Evolutionary conservation across 2,113 vertebrate genomes (phyloP).

Genomic region (Alexandromys fortis): DNA sequence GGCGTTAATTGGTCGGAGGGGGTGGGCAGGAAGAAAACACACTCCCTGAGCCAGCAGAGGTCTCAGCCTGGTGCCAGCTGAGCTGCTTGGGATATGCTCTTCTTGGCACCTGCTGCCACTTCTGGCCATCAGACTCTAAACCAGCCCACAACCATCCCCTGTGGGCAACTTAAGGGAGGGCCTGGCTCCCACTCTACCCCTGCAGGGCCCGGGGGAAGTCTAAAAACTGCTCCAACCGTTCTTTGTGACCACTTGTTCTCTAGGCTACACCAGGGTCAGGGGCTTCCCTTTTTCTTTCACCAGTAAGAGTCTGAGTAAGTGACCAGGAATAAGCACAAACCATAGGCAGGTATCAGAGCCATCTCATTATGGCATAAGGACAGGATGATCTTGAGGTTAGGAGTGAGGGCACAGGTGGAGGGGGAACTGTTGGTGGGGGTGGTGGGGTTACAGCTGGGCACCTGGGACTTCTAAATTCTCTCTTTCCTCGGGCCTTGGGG

Average conservation of each 20-base stretch:
- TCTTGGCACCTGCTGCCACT: constrained; percentile 5
- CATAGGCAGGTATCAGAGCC: not conserved
- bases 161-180: not conserved
- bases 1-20: not conserved
- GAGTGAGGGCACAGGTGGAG: not conserved
- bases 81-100: not conserved
- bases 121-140: constrained; percentile 31
- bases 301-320: rapidly evolving
- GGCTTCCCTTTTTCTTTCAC: not conserved
- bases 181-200: not conserved
- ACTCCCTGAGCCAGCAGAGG: not conserved
- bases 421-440: not conserved
- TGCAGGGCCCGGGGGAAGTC: not conserved
- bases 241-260: not conserved
- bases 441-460: not conserved
- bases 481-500: not conserved
- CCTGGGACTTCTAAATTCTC: not conserved
- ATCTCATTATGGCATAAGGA: not conserved
- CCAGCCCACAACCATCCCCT: not conserved
- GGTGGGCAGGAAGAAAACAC: not conserved
- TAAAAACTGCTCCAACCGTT: not conserved
- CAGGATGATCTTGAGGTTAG: not conserved
- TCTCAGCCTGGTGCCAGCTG: not conserved
- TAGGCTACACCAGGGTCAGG: not conserved
- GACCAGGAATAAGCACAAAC: constrained; percentile 18